Evolutionary conservation across 2,113 vertebrate species (phyloP), one percentile per base, ranked within the genome.

Genomic region (Gallinago undulata): DNA sequence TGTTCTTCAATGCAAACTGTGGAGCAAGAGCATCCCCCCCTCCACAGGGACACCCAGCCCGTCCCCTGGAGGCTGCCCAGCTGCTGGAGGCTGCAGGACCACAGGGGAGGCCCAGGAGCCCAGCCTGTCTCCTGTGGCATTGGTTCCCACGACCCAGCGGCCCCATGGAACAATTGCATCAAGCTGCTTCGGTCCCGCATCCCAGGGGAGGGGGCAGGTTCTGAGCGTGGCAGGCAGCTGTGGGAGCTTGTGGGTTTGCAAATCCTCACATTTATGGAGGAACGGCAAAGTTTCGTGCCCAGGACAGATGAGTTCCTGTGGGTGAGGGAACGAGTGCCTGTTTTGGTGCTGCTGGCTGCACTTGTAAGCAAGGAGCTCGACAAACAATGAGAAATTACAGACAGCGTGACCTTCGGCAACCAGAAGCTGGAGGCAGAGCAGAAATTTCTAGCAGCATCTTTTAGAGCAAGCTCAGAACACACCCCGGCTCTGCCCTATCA

Each of bases 161-260:
- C 93, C 76, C 84, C 68, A 35, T 35, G 93, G 91, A 95, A 91
- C 93, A 95, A 89, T 92, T 81, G 53, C 73, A 95, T 91, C 80
- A 89, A 89, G 57, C 73, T 72, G 66, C 89, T 91, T 84, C 87
- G 68, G 60, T 84, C 43, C 73, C 3, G 1, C 80, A 89, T 97
- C 93, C 95, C 96, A 94, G 30, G 95, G 93, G 95, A 97, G 39
- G 81, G 92, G 90, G 62, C 84, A 94, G 24, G 64, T 50, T 76
- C 33, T 77, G 60, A 84, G 87, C 37, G 10, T 60, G 78, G 47
- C 59, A 89, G 69, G 94, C 86, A 92, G 89, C 93, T 96, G 87
- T 92, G 89, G 60, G 91, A 95, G 89, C 80, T 45, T 89, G 69
- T 72, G 89, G 39, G 51, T 94, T 94, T 89, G 84, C 56, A 92